A percentile compares a stretch with the other conserved stretches of the same genome.
phyloP scores from a whole-genome alignment of 2,888 invertebrate species.

The Seladonia tumulorum region DNA sequence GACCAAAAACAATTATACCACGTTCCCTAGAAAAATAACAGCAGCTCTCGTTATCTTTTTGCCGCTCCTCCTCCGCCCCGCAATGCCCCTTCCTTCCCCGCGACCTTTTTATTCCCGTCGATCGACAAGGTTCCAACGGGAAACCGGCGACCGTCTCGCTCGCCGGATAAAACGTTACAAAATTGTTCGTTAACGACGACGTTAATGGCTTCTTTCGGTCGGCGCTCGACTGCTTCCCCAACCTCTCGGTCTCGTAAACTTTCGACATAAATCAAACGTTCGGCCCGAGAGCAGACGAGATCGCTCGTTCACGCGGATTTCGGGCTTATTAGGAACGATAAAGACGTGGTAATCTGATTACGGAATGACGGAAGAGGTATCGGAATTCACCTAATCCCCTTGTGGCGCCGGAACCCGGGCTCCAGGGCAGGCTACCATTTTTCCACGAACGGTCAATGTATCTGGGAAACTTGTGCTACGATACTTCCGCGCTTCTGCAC shows the following conservation, averaged over 20 bases:
- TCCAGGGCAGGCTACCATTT: background rate
- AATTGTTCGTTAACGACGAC: background rate
- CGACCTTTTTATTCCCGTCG: background rate
- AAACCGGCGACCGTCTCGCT: background rate
- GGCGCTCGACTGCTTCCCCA: background rate
- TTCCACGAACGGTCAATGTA: background rate
- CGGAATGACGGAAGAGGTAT: slow-evolving; percentile 24
- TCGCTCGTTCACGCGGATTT: slow-evolving; percentile 27
- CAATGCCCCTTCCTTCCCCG: background rate
- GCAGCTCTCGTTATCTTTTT: background rate
- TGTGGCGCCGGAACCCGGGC: background rate
- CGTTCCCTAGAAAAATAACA: slow-evolving; percentile 24
- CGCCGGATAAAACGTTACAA: background rate
- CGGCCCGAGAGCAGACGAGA: slow-evolving; percentile 13
- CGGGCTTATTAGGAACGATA: slow-evolving; percentile 23
- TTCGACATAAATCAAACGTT: slow-evolving; percentile 27
- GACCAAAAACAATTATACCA: slow-evolving; percentile 23
- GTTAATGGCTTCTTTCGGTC: slow-evolving; percentile 23
- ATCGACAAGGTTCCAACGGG: background rate
- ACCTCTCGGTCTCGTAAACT: slow-evolving; percentile 19
- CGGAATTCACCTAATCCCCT: slow-evolving; percentile 34
- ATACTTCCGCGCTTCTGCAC: background rate
- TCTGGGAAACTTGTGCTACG: background rate
- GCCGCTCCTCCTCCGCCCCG: background rate
- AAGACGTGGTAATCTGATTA: slow-evolving; percentile 33